These are phyloP conservation scores for Phocoena sinus DNA, from an alignment of 2,113 vertebrate species.

Conservation along the genomic window DNA sequence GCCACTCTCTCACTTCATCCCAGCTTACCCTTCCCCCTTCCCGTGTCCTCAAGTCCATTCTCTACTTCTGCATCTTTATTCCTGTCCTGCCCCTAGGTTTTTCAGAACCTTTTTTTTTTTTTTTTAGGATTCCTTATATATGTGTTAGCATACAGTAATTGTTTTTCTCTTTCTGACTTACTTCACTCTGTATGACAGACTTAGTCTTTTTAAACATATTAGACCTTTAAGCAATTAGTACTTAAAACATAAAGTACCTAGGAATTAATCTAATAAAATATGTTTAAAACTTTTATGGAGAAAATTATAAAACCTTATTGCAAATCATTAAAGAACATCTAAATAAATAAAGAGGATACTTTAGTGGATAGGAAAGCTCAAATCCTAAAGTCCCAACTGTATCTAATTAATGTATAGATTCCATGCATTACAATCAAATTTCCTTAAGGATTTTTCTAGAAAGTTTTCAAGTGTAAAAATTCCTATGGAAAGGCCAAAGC, in stretches of 20 bases:
- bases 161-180: no score
- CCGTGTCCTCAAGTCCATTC: no score
- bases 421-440: neutral
- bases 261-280: slow-evolving; percentile 14
- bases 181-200: no score
- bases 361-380: neutral
- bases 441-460: neutral
- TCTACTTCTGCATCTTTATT: no score
- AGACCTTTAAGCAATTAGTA: neutral
- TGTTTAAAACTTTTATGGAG: neutral
- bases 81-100: no score
- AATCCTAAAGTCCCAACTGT: neutral
- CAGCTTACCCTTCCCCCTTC: no score
- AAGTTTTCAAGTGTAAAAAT: neutral
- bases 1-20: no score
- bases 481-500: neutral
- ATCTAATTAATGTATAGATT: neutral
- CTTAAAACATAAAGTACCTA: neutral
- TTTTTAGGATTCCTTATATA: no score
- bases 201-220: neutral
- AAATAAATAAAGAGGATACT: neutral
- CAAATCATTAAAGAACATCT: neutral
- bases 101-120: no score
- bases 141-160: no score
- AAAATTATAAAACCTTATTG: neutral